Base-by-base conservation (phyloP, 2,888 invertebrate genomes). In the Amiota communis region DNA sequence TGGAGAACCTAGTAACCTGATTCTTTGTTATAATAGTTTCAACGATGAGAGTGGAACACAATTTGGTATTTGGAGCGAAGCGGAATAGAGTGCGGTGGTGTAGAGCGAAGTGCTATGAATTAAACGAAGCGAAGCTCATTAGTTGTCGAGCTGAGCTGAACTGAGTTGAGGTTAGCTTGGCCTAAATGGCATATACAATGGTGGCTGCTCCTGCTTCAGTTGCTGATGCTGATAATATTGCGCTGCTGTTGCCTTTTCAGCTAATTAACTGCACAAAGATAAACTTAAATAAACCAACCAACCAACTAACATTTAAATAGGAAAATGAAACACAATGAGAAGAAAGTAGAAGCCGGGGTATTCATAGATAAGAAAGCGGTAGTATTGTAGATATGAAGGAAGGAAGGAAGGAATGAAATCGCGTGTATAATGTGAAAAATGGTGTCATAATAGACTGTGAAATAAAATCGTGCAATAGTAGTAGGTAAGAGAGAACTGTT, bases 391-490 rank as follows among this genome's bases (percentile, higher is more conserved):
- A 36, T 36, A 36, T 2, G 6, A 36, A 36, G 36, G 36, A 36
- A 36, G 36, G 36, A 36, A 36, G 36, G 36, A 36, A 6, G 36
- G 36, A 36, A 36, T 0, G 2, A 36, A 6, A 6, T 49, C 68
- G 17, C 57, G 17, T 13, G 74, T 81, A 75, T 75, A 74, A 72
- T 73, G 59, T 72, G 75, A 75, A 76, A 78, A 80, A 81, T 83
- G n/a, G 83, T 81, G 83, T 78, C 81, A 77, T 84, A 83, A 82
- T 84, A 77, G 82, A 81, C 78, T 83, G 80, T 72, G 78, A 84
- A 81, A 36, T 36, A 6, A 36, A 36, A 23, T 23, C 3, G 23
- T 2, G 23, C 6, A 36, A 36, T 6, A 36, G 36, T 36, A 36
- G 6, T 36, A 6, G 36, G 36, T 36, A 36, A 36, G 36, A 36